Evolutionary conservation across 2,113 vertebrate genomes (phyloP), one percentile per base, ranked within the genome.

Genomic region (Procavia capensis): DNA sequence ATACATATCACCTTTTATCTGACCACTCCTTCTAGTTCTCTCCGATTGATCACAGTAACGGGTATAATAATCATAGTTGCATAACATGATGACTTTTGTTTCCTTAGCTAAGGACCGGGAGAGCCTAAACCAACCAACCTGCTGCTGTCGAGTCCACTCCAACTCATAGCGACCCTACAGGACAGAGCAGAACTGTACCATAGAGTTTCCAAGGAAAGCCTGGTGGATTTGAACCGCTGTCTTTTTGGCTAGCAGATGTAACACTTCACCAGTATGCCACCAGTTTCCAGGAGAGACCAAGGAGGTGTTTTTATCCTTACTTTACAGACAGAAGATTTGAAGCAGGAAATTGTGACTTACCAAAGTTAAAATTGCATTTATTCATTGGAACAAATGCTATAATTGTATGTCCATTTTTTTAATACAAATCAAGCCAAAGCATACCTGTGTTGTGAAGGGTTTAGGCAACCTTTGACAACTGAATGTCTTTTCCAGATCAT

Each of bases 381-480:
- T 68, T 25, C 54, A 76, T 57, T 95, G 11, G 13, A 50, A 74
- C 29, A 85, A 79, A 74, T 82, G 63, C 91, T 87, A 75, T 88
- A 29, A 74, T 84, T 64, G 59, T 85, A 63, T 64, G 70, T 16
- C 11, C n/a, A 96, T 75, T 92, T n/a, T 95, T 90, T 78, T n/a
- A n/a, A 61, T 88, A 34, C 64, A 90, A 86, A 76, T 91, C 39
- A 83, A 88, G 72, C 63, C 54, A 92, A 92, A 96, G 19, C 50
- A 87, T 57, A 74, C 2, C 36, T 43, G 5, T 45, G 34, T 88
- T 66, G 54, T 85, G 64, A 88, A 4, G 27, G 36, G 34, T 9
- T 41, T 34, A 36, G 66, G 20, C 25, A 90, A 88, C 25, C 61
- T 84, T 93, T 85, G 94, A 68, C 22, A 78, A 5, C 6, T 45